These are phyloP conservation scores for Lepidurus arcticus DNA, from an alignment of 1,140 invertebrate genomes.

Conservation along the genomic window DNA sequence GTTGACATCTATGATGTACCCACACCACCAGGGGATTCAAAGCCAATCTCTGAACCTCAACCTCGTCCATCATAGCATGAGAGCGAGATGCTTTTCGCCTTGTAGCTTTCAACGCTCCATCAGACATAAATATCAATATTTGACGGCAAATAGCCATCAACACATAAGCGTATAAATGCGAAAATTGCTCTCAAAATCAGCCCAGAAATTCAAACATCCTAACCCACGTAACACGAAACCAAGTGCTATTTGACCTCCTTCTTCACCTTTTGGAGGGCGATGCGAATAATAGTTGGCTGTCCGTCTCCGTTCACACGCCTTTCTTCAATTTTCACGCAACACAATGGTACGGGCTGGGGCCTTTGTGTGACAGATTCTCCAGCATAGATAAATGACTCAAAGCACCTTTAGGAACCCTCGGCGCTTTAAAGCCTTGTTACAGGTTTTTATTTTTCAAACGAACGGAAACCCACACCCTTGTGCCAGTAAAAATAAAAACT, in stretches of 20 bases:
- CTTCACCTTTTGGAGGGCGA: neutral
- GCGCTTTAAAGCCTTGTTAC: slow-evolving; percentile 18
- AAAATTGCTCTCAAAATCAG: neutral
- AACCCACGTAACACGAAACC: neutral
- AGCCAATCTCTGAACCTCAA: neutral
- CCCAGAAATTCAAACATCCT: neutral
- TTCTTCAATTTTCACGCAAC: slow-evolving; percentile 15
- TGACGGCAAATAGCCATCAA: neutral
- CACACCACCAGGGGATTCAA: neutral
- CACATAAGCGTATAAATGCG: neutral
- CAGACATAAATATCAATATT: slow-evolving; percentile 22
- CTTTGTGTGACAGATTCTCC: neutral
- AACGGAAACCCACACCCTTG: slow-evolving; percentile 17
- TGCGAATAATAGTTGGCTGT: slow-evolving; percentile 13
- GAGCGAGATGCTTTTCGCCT: neutral
- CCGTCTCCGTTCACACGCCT: slow-evolving; percentile 1
- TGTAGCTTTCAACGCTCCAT: neutral
- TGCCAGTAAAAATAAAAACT: neutral
- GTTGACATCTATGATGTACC: neutral
- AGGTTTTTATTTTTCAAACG: slow-evolving; percentile 15
- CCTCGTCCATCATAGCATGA: neutral
- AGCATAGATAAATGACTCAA: neutral
- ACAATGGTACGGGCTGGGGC: neutral
- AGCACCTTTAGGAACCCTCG: neutral
- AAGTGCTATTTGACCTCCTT: neutral